A percentile compares a stretch with the other conserved stretches of the same genome.
These are phyloP conservation scores for Caenorhabditis sinica DNA, from an alignment of 2,888 invertebrate genomes.

Conservation along the genomic window DNA sequence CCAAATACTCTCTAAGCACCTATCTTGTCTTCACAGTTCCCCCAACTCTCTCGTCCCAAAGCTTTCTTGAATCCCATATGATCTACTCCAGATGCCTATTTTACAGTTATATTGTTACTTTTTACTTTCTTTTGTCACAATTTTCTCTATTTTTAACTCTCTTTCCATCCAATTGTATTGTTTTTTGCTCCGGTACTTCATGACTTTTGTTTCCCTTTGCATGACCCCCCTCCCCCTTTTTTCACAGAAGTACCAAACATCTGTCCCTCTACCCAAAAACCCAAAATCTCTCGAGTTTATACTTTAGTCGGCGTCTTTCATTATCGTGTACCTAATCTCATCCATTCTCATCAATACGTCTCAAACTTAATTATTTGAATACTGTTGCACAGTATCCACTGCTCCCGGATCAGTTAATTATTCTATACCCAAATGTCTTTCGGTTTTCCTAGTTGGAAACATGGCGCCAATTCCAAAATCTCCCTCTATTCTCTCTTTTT, in stretches of 20 bases:
- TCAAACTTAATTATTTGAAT: conserved; percentile 27
- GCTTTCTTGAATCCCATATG: conserved; percentile 61
- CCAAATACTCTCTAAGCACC: conserved; percentile 35
- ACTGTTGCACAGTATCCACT: conserved; percentile 3
- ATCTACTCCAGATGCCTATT: conserved; percentile 59
- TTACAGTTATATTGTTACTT: conserved; percentile 33
- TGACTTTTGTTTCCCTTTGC: conserved; percentile 53
- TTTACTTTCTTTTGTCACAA: conserved; percentile 44
- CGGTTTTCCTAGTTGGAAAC: conserved; percentile 46
- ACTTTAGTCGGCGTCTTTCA: conserved; percentile 69
- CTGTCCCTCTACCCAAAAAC: not conserved
- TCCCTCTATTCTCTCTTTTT: not conserved
- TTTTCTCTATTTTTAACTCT: not conserved
- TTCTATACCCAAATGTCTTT: conserved; percentile 39
- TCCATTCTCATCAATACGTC: conserved; percentile 11
- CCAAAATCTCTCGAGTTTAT: conserved; percentile 61
- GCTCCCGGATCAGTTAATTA: not conserved
- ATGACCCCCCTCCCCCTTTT: conserved; percentile 29
- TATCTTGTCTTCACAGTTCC: conserved; percentile 44
- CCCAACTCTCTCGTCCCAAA: conserved; percentile 53
- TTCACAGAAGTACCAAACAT: conserved; percentile 19
- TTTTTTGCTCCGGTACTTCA: conserved; percentile 59
- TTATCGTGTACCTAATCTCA: conserved; percentile 68
- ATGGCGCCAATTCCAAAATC: conserved; percentile 41
- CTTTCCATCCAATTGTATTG: conserved; percentile 35